Conservation (phyloP, 2,113 vertebrate species). For the Lepus timidus region DNA sequence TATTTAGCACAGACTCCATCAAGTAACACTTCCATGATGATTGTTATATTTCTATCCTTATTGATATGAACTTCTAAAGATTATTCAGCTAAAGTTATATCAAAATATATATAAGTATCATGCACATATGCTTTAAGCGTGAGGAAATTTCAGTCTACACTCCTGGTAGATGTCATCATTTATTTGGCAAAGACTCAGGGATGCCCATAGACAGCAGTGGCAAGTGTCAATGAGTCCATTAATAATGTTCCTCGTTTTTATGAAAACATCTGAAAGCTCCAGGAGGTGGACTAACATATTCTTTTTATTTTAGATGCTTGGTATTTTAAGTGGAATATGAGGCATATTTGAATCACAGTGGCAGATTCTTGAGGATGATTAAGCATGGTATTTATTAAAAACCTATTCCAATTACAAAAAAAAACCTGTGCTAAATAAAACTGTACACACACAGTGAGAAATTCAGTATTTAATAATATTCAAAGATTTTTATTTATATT, state of each 20-base stretch:
- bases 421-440: slow-evolving; percentile 68
- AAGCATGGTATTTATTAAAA: slow-evolving; percentile 72
- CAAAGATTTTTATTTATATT: slow-evolving; percentile 46
- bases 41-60: not conserved
- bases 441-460: not conserved
- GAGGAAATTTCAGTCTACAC: not conserved
- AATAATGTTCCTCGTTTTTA: slow-evolving; percentile 55
- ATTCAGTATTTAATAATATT: slow-evolving; percentile 61
- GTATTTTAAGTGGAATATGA: slow-evolving; percentile 76
- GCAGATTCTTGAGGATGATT: slow-evolving; percentile 67
- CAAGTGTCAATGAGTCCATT: slow-evolving; percentile 41
- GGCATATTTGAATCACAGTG: slow-evolving; percentile 73
- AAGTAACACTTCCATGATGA: not conserved
- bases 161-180: not conserved
- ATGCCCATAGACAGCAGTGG: not conserved
- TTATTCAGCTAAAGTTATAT: not conserved
- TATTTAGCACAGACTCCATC: not conserved
- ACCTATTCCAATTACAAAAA: slow-evolving; percentile 54
- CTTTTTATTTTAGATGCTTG: slow-evolving; percentile 70
- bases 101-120: not conserved
- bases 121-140: not conserved
- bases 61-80: not conserved
- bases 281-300: slow-evolving; percentile 57
- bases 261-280: slow-evolving; percentile 47
- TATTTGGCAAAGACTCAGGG: not conserved